A percentile compares a stretch with the other conserved stretches of the same genome.
Evolutionary conservation across 2,113 vertebrate genomes (phyloP).

Genomic region (pig (Sus scrofa)): T2T-Sscrofa CM000829.6:40382501-40383000

Average conservation of each 20-base stretch:
- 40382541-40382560: neutral
- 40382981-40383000: neutral
- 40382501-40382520: neutral
- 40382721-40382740: neutral
- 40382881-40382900: neutral
- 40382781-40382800: neutral
- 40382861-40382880: neutral
- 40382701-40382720: accelerated
- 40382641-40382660: neutral
- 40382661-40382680: neutral
- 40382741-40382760: neutral
- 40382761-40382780: neutral
- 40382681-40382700: neutral
- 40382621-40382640: neutral
- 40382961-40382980: neutral
- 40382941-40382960: neutral
- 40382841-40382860: neutral
- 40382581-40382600: neutral
- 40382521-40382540: neutral
- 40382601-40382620: neutral
- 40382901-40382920: no score
- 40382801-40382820: neutral
- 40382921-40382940: neutral
- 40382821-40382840: neutral
- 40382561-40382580: neutral